Conservation (phyloP, 2,797 vertebrate genomes). For the Malurus leucopterus region DNA sequence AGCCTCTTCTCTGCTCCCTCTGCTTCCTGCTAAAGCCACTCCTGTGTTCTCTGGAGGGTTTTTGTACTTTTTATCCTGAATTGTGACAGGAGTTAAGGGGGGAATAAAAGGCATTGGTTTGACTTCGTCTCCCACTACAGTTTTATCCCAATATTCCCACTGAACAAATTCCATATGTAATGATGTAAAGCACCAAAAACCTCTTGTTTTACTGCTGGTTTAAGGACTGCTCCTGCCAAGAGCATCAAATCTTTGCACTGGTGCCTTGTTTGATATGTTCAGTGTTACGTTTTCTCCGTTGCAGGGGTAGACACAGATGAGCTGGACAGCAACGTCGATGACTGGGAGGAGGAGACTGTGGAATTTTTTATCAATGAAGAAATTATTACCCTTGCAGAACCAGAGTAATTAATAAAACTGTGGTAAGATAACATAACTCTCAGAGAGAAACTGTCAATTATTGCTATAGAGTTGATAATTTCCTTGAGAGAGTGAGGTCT, state of each 20-base stretch:
- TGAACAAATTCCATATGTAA: background rate
- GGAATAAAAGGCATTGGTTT: rapidly evolving
- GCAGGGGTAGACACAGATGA: constrained; percentile 92
- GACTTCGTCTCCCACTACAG: no score
- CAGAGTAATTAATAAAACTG: constrained; percentile 81
- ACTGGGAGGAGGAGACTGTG: constrained; percentile 98
- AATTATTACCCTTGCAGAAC: constrained; percentile 91
- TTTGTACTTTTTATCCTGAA: background rate
- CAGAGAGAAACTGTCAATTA: background rate
- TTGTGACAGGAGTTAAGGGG: rapidly evolving
- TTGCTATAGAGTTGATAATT: background rate
- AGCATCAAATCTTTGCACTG: background rate
- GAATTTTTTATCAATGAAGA: constrained; percentile 99
- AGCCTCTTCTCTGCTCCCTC: background rate
- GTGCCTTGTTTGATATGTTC: background rate
- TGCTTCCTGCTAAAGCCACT: background rate
- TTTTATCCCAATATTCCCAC: no score
- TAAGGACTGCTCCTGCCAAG: background rate
- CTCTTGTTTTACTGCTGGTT: background rate
- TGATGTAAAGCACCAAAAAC: background rate
- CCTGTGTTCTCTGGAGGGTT: rapidly evolving
- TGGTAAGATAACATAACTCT: constrained; percentile 69
- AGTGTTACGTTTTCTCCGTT: background rate
- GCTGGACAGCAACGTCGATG: constrained; percentile 95
- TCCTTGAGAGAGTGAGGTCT: background rate